Evolutionary conservation across 2,113 vertebrate species (phyloP).

Genomic region (Oncorhynchus gorbuscha): DNA sequence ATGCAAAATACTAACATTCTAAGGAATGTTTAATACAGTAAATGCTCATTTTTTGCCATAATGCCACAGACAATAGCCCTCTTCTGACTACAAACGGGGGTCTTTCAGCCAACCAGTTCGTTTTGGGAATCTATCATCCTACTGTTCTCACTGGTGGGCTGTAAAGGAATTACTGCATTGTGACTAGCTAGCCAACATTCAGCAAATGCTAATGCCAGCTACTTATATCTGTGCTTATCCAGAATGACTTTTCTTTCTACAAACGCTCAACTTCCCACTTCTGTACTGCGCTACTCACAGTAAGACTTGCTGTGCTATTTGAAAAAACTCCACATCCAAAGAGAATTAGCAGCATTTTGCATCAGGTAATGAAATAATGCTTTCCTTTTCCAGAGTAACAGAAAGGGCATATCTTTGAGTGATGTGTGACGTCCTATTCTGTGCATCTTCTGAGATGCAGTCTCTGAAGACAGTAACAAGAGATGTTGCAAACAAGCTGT

Average conservation of each 20-base stretch:
- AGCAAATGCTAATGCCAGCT: not conserved
- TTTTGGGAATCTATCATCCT: conserved; percentile 21
- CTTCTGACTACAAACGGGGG: not conserved
- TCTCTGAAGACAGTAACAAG: not conserved
- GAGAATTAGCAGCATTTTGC: not conserved
- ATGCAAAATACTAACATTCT: not conserved
- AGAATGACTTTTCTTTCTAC: not conserved
- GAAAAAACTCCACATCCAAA: too few species aligned
- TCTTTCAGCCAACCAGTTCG: conserved; percentile 22
- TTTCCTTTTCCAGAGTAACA: not conserved
- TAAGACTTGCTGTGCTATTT: not conserved
- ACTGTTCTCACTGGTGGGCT: conserved; percentile 53
- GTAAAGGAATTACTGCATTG: conserved; percentile 60
- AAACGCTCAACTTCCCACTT: not conserved
- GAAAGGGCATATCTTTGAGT: not conserved
- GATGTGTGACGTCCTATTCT: not conserved
- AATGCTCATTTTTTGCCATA: not conserved
- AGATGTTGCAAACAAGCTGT: not conserved
- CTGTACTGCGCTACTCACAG: not conserved
- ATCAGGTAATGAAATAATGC: not conserved
- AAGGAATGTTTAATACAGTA: not conserved
- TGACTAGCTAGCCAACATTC: conserved; percentile 33
- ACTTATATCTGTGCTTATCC: not conserved
- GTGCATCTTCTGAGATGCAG: not conserved
- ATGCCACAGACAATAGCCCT: conserved; percentile 13